Conservation (phyloP, 2,797 vertebrate genomes). For the Hydrocynus forskahlii region DNA sequence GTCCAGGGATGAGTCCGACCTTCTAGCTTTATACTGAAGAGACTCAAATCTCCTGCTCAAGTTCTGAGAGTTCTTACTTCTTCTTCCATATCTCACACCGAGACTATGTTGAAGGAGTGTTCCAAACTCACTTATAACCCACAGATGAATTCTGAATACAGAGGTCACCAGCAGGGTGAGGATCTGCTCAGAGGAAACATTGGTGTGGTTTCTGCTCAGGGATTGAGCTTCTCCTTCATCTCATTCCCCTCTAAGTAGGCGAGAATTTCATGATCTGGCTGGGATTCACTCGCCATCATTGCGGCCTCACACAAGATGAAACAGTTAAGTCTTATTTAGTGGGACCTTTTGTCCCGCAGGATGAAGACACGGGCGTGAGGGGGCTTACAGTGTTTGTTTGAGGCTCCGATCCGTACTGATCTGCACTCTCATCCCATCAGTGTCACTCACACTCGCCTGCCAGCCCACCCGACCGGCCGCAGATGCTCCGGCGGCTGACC, state of each 20-base stretch:
- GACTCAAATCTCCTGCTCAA: too few species aligned
- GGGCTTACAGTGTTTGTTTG: neutral
- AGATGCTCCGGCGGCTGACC: constrained; percentile 25
- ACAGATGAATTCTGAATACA: neutral
- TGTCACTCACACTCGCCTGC: constrained; percentile 22
- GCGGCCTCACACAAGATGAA: neutral
- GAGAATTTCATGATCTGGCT: neutral
- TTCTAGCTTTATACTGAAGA: too few species aligned
- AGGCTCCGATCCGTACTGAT: neutral
- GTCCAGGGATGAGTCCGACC: too few species aligned
- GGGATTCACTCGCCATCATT: neutral
- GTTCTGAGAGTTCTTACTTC: too few species aligned
- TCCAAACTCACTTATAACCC: too few species aligned
- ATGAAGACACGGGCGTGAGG: neutral
- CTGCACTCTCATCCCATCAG: constrained; percentile 27
- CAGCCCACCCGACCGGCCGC: constrained; percentile 10
- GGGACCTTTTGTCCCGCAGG: neutral
- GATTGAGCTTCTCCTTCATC: neutral
- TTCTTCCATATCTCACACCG: too few species aligned
- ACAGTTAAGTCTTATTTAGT: neutral
- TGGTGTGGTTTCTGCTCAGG: neutral
- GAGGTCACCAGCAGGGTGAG: neutral
- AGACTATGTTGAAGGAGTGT: too few species aligned
- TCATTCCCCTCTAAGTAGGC: neutral
- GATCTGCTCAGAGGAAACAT: neutral